Evolutionary conservation across 2,797 vertebrate genomes (phyloP).

Genomic region (Hylomyscus alleni): DNA sequence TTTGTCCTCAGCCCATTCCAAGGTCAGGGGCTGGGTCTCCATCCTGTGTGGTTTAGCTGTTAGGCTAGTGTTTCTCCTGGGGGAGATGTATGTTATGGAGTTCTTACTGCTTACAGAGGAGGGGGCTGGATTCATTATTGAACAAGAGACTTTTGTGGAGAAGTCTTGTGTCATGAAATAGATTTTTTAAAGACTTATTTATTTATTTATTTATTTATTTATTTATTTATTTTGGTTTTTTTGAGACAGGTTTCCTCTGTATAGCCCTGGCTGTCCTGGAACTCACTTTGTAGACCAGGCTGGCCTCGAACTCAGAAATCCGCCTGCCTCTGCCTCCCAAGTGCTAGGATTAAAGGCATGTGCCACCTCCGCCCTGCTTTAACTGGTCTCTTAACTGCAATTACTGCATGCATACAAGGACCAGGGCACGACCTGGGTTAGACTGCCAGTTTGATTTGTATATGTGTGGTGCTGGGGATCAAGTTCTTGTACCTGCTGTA

Average conservation of each 20-base stretch:
- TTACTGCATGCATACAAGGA: neutral
- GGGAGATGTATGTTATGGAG: neutral
- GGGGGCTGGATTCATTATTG: neutral
- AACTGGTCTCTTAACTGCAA: neutral
- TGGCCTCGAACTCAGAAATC: too few species aligned
- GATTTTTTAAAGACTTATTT: neutral
- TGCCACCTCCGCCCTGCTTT: too few species aligned
- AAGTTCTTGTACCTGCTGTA: neutral
- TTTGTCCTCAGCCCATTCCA: neutral
- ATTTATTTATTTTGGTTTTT: too few species aligned
- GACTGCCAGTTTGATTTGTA: neutral
- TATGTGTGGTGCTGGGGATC: neutral
- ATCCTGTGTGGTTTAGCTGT: neutral
- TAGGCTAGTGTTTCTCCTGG: neutral
- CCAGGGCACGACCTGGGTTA: neutral
- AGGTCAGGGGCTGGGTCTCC: neutral
- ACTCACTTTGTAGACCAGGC: too few species aligned
- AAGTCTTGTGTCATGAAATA: neutral
- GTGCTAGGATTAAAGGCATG: too few species aligned
- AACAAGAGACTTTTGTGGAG: neutral
- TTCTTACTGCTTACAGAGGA: neutral
- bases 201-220: too few species aligned
- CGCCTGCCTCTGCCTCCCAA: too few species aligned
- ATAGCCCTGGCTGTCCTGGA: too few species aligned
- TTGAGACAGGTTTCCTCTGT: too few species aligned